These are phyloP conservation scores for Synodontis membranacea DNA, from an alignment of 2,113 vertebrate species.

Conservation along the genomic window DNA sequence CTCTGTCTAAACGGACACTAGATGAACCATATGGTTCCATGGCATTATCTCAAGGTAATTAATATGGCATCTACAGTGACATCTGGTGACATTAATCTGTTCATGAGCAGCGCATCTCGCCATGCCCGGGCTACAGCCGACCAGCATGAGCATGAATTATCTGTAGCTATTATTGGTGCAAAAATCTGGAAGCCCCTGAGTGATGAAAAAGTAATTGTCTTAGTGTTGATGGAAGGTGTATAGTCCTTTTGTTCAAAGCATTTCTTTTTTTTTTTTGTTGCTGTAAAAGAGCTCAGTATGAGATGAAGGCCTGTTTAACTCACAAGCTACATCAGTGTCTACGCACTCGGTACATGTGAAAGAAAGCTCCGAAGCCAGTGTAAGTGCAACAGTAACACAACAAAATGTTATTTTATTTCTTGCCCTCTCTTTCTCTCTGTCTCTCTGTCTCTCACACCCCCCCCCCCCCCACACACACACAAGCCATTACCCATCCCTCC, in stretches of 20 bases:
- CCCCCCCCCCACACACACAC: conserved; percentile 13
- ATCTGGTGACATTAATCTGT: conserved; percentile 80
- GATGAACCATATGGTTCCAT: conserved; percentile 77
- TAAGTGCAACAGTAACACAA: conserved; percentile 34
- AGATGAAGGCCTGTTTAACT: conserved; percentile 37
- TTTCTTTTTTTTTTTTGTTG: no score
- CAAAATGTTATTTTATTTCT: conserved; percentile 54
- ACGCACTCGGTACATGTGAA: conserved; percentile 10
- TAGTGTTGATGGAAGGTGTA: conserved; percentile 27
- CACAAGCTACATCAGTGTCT: conserved; percentile 8
- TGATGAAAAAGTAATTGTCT: conserved; percentile 40
- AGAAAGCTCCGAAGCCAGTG: conserved; percentile 38
- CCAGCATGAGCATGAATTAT: conserved; percentile 69
- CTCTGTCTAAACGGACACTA: conserved; percentile 76
- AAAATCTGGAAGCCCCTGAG: conserved; percentile 41
- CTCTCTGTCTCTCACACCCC: not conserved
- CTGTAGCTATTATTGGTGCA: conserved; percentile 61
- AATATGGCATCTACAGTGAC: conserved; percentile 79
- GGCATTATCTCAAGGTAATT: conserved; percentile 80
- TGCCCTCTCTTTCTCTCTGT: not conserved
- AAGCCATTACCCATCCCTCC: conserved; percentile 50
- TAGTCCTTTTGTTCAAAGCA: not conserved
- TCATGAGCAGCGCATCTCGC: conserved; percentile 68
- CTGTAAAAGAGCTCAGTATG: conserved; percentile 11
- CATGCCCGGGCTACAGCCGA: conserved; percentile 61